Conservation (phyloP, 2,797 vertebrate species). For the Hypotaenidia philippensis region DNA sequence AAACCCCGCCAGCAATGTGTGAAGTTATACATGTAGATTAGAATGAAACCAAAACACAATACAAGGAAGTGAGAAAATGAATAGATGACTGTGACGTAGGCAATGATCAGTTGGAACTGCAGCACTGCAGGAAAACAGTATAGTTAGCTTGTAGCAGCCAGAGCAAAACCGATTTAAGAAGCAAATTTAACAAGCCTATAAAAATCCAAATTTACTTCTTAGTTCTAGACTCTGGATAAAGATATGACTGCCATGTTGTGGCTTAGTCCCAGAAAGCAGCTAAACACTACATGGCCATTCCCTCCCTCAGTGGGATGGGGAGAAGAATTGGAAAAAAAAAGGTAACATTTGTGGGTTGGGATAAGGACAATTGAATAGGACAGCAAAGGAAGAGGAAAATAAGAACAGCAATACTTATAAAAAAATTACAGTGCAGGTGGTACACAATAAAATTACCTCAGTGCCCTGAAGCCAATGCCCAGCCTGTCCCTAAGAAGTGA, state of each 20-base stretch:
- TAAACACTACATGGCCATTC: no score
- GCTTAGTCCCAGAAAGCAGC: no score
- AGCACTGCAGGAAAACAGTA: not conserved
- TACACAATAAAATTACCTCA: no score
- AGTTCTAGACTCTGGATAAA: not conserved
- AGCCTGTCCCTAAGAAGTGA: no score
- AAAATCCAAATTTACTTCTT: not conserved
- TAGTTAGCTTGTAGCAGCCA: not conserved
- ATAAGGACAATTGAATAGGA: no score
- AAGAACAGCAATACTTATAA: no score
- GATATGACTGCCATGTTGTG: not conserved
- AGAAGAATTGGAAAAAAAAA: no score
- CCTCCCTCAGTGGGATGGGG: no score
- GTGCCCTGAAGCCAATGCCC: no score
- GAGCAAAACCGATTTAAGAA: slow-evolving; percentile 3
- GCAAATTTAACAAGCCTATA: not conserved
- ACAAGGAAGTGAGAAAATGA: slow-evolving; percentile 17
- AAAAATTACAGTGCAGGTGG: no score
- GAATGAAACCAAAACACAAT: slow-evolving; percentile 24
- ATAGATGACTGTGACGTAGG: not conserved
- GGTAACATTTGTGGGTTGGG: no score
- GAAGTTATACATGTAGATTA: not conserved
- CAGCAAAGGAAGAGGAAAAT: no score
- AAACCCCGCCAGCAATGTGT: not conserved
- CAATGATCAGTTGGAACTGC: not conserved